Evolutionary conservation across 1,140 invertebrate genomes (phyloP), one percentile per base, ranked within the genome.

Genomic region (Charaxes varanes): DNA sequence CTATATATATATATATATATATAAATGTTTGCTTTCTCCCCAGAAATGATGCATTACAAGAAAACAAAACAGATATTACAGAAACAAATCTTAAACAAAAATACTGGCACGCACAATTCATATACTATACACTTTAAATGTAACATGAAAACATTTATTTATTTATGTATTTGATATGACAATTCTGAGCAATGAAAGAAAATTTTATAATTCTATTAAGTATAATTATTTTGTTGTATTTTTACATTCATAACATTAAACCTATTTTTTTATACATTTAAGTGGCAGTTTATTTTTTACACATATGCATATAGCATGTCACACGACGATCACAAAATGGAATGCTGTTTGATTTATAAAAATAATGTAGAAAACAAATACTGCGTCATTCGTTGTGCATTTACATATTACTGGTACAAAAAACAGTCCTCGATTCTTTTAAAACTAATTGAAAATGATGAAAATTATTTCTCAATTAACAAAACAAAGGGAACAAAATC

Each of bases 211-310:
- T 8, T 2, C 28, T 31, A 31, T n/a, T n/a, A 17, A 18, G 18
- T 18, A 17, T 31, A 31, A 14, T 17, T 8, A n/a, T 22, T 28
- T 10, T 26, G 13, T 26, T 31, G 14, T 14, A 28, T 6, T 7
- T 14, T n/a, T 6, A 10, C 7, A n/a, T 12, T 10, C 2, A 18
- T 14, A 34, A 34, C 19, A 42, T 42, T 30, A 28, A 37, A 6
- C 4, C 19, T 37, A 37, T 37, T 38, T 38, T n/a, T n/a, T n/a
- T n/a, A 24, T 45, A 33, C 27, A 45, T 13, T 11, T 26, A 45
- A 45, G 27, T 45, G 42, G 42, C 42, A 45, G 42, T 45, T 37
- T 45, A n/a, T 41, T 37, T 15, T 45, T 35, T 45, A 41, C 30
- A 30, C 38, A 13, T 41, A 32, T 31, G 33, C 21, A 23, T n/a